Conservation (phyloP, 2,797 vertebrate species). For the Philypnodon macrostomus region DNA sequence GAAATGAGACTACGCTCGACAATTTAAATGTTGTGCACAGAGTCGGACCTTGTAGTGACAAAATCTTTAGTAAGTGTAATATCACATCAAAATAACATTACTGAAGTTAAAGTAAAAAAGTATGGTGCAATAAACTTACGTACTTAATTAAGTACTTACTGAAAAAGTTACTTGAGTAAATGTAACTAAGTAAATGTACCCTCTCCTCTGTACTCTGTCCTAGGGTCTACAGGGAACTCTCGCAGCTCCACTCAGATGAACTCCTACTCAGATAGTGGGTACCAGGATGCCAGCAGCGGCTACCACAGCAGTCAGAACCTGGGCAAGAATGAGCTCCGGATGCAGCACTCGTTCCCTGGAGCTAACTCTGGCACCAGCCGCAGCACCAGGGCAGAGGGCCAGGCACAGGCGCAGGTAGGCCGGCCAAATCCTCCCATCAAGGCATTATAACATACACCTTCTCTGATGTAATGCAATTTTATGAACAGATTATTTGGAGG, state of each 20-base stretch:
- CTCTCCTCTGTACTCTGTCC: conserved; percentile 8
- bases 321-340: conserved; percentile 84
- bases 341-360: conserved; percentile 85
- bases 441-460: not conserved
- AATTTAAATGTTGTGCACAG: too few species aligned
- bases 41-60: too few species aligned
- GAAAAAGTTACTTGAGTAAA: too few species aligned
- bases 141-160: too few species aligned
- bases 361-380: conserved; percentile 71
- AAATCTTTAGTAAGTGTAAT: too few species aligned
- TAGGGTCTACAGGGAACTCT: conserved; percentile 92
- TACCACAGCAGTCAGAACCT: conserved; percentile 88
- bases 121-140: too few species aligned
- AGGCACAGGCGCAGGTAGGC: conserved; percentile 89
- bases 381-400: conserved; percentile 89
- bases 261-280: conserved; percentile 97
- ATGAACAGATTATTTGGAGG: too few species aligned
- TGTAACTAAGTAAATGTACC: too few species aligned
- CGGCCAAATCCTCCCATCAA: conserved; percentile 11
- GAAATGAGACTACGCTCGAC: too few species aligned
- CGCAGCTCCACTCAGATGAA: conserved; percentile 97
- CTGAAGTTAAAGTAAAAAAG: too few species aligned
- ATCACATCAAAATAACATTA: too few species aligned
- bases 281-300: conserved; percentile 90
- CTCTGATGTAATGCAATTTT: not conserved